Percentiles rank a stretch among this genome's conserved stretches.
These are phyloP conservation scores for Ophthalmolycus amberensis DNA, from an alignment of 2,113 vertebrate species.

Conservation along the genomic window DNA sequence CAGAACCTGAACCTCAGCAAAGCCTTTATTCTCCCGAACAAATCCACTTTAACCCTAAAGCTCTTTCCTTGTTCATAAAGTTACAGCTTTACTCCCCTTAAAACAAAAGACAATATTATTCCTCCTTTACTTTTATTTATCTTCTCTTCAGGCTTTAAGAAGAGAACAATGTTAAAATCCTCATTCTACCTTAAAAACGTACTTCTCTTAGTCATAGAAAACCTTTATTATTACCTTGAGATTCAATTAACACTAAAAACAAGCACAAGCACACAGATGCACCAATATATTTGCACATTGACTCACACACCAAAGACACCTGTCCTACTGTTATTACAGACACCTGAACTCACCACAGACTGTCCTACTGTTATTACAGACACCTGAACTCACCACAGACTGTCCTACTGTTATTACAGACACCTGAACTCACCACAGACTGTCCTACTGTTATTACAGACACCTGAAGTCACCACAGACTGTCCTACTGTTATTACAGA, in stretches of 20 bases:
- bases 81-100: background rate
- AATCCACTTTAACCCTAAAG: background rate
- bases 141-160: background rate
- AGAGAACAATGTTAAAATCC: no score
- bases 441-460: no score
- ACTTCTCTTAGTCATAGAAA: background rate
- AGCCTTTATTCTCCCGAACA: background rate
- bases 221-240: background rate
- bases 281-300: slow-evolving; percentile 25
- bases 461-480: no score
- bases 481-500: background rate
- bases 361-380: no score
- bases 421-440: no score
- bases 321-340: no score
- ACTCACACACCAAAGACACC: slow-evolving; percentile 33
- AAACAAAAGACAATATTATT: no score
- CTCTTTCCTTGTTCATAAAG: background rate
- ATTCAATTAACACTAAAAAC: background rate
- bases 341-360: no score
- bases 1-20: background rate
- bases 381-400: no score
- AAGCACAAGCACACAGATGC: slow-evolving; percentile 38
- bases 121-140: background rate
- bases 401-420: no score
- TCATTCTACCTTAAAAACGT: background rate